Evolutionary conservation across 2,797 vertebrate genomes (phyloP).

Genomic region (Sebastiscus tertius): DNA sequence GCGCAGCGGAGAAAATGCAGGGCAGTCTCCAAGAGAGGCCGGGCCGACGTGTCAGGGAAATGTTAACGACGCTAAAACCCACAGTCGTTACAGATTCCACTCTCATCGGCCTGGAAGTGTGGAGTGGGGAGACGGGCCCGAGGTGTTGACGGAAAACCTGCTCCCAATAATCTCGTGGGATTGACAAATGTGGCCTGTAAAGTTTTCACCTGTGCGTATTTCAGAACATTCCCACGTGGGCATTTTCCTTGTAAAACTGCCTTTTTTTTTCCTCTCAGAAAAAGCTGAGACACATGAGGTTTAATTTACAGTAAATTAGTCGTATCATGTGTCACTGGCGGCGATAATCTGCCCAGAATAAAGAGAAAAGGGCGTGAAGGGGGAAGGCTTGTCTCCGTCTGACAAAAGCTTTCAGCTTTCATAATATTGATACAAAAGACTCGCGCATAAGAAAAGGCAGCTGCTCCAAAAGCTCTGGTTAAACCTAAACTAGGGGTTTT

Average conservation of each 20-base stretch:
- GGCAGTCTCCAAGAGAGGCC: slow-evolving; percentile 86
- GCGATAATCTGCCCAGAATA: slow-evolving; percentile 58
- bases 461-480: slow-evolving; percentile 60
- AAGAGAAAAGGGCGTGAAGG: slow-evolving; percentile 74
- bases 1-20: slow-evolving; percentile 87
- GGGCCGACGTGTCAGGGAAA: slow-evolving; percentile 82
- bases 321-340: slow-evolving; percentile 59
- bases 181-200: slow-evolving; percentile 55
- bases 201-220: slow-evolving; percentile 65
- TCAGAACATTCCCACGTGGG: slow-evolving; percentile 9
- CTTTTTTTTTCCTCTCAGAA: background rate
- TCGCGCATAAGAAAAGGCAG: slow-evolving; percentile 58
- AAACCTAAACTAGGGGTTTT: slow-evolving; percentile 72
- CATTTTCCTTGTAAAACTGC: slow-evolving; percentile 16
- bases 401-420: slow-evolving; percentile 75
- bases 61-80: slow-evolving; percentile 87
- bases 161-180: slow-evolving; percentile 64
- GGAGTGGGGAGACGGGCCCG: slow-evolving; percentile 47
- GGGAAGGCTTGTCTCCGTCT: slow-evolving; percentile 84
- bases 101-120: slow-evolving; percentile 74
- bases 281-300: slow-evolving; percentile 32
- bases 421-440: slow-evolving; percentile 75
- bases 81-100: slow-evolving; percentile 82
- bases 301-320: slow-evolving; percentile 65
- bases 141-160: slow-evolving; percentile 70